Evolutionary conservation across 2,888 invertebrate species (phyloP).

Genomic region (Mactromeris polynyma): DNA sequence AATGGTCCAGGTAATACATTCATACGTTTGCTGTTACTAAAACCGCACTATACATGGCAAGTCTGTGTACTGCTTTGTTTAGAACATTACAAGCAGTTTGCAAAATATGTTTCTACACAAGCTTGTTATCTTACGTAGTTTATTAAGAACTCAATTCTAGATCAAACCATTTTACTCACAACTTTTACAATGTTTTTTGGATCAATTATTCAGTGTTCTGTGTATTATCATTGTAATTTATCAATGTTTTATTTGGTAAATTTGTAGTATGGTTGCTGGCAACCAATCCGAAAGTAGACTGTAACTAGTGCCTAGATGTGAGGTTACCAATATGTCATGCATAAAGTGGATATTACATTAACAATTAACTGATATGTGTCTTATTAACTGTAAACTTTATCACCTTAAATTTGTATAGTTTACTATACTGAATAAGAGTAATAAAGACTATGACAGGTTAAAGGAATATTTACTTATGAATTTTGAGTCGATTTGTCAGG

Average conservation of each 20-base stretch:
- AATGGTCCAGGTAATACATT: too few relatives aligned
- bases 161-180: not conserved
- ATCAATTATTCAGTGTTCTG: constrained; percentile 2
- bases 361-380: not conserved
- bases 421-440: not conserved
- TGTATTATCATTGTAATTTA: not conserved
- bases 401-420: not conserved
- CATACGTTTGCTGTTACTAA: too few relatives aligned
- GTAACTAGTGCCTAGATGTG: constrained; percentile 8
- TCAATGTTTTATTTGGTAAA: constrained; percentile 1
- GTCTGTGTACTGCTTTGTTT: not conserved
- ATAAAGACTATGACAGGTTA: not conserved
- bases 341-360: not conserved
- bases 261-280: constrained; percentile 1
- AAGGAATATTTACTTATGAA: not conserved
- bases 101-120: not conserved
- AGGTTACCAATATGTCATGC: not conserved
- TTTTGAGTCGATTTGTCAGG: not conserved
- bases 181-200: not conserved
- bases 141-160: not conserved
- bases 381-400: not conserved
- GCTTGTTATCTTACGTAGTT: not conserved
- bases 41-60: too few relatives aligned
- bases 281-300: not conserved
- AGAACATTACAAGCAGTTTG: not conserved